Conservation (phyloP, 2,888 invertebrate species). For the Cerastis leucographa region DNA sequence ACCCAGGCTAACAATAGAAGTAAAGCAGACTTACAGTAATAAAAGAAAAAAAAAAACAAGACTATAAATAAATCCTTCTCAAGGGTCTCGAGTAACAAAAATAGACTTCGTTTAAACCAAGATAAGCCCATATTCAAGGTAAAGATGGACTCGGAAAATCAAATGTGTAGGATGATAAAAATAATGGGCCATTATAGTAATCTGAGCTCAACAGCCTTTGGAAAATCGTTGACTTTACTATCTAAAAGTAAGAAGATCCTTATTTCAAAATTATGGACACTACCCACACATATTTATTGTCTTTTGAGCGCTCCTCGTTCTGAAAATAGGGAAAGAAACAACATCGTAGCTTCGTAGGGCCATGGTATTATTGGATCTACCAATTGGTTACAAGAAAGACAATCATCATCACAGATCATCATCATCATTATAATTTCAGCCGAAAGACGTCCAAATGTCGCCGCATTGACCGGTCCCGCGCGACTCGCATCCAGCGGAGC, state of each 20-base stretch:
- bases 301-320: not conserved
- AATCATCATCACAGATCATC: not conserved
- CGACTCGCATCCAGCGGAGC: no score
- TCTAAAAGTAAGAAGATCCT: not conserved
- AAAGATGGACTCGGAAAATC: not conserved
- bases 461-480: no score
- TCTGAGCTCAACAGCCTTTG: slow-evolving; percentile 7
- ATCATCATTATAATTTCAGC: no score
- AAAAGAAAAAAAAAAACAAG: not conserved
- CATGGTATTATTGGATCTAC: not conserved
- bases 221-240: slow-evolving; percentile 1
- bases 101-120: not conserved
- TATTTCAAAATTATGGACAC: not conserved
- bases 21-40: no score
- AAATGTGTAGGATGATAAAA: slow-evolving; percentile 1
- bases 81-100: not conserved
- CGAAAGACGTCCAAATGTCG: no score
- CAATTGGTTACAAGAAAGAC: not conserved
- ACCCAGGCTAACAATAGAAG: no score
- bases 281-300: not conserved
- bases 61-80: not conserved
- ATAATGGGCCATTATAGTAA: slow-evolving; percentile 21
- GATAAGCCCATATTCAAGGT: slow-evolving; percentile 1
- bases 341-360: not conserved
- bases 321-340: not conserved